Percentiles rank a stretch among this genome's conserved stretches.
phyloP scores from a whole-genome alignment of 2,113 vertebrate species.

The Anolis sagrei region DNA sequence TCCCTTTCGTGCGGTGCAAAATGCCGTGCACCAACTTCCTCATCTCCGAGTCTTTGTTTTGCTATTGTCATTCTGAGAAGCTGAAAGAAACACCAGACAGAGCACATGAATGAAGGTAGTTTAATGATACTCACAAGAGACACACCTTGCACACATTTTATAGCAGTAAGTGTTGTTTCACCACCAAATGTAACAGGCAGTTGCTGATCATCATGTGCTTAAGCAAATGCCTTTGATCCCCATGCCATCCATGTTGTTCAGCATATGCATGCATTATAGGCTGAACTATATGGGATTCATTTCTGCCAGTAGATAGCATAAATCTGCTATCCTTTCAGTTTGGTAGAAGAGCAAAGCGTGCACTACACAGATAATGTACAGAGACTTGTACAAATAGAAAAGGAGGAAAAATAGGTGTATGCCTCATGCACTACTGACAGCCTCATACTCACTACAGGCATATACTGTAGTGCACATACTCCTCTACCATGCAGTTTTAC shows the following conservation, averaged over 20 bases:
- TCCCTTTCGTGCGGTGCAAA: constrained; percentile 95
- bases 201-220: background rate
- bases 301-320: too few species aligned
- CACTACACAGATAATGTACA: background rate
- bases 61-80: constrained; percentile 97
- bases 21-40: constrained; percentile 90
- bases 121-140: background rate
- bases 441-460: background rate
- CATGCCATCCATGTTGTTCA: background rate
- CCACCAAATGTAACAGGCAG: background rate
- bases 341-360: background rate
- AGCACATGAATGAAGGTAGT: background rate
- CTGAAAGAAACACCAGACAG: constrained; percentile 68
- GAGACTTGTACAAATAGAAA: background rate
- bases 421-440: background rate
- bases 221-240: background rate
- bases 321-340: background rate
- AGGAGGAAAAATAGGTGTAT: background rate
- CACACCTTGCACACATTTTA: too few species aligned
- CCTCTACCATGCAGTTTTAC: background rate
- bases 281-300: too few species aligned
- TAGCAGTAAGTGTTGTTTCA: background rate
- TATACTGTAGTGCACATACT: background rate
- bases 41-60: constrained; percentile 94
- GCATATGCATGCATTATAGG: background rate